Base-by-base conservation (phyloP, 2,113 vertebrate species). In the Calcarius ornatus region DNA sequence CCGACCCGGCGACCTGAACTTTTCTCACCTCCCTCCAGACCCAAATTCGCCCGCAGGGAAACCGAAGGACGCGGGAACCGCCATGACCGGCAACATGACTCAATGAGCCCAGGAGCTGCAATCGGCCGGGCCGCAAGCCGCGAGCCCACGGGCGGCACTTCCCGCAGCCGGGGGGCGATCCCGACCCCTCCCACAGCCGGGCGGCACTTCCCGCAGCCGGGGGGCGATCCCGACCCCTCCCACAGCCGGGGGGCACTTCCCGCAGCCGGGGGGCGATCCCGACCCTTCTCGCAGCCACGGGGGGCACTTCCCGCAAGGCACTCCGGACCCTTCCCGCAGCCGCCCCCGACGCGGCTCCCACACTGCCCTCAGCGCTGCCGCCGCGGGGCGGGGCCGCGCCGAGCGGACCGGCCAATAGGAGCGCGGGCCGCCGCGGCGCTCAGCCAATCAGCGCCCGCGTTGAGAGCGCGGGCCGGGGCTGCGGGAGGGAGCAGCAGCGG, bases 41-140 rank as follows among this genome's bases (percentile, higher is more conserved):
- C 33, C 40, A 25, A 19, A 35, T 20, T 18, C 22, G 25, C 30
- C 53, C 14, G 24, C 35, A 2, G 31, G 40, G 42, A 70, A 48
- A 20, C 47, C 15, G 12, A 22, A 10, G 27, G 31, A 8, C 4
- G 14, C 18, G 12, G 43, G 57, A 38, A 43, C 10, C 6, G 5
- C 51, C 69, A 2, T 1, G n/a, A 20, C 10, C 5, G 25, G 33
- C 24, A 0, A 0, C 3, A 7, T 2, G 38, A 5, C 11, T 37
- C 5, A 2, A 7, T 1, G 33, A 64, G 21, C 16, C 17, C 30
- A 9, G 11, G 40, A 69, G 54, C 53, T 9, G 38, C 53, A 45
- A 10, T 1, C 12, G 7, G 14, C 22, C 43, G 1, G 42, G 35
- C 42, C 50, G 3, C 76, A 1, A 19, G 43, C 37, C 65, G 5